Conservation (phyloP, 2,888 invertebrate genomes). For the Oxyscelio sp. region DNA sequence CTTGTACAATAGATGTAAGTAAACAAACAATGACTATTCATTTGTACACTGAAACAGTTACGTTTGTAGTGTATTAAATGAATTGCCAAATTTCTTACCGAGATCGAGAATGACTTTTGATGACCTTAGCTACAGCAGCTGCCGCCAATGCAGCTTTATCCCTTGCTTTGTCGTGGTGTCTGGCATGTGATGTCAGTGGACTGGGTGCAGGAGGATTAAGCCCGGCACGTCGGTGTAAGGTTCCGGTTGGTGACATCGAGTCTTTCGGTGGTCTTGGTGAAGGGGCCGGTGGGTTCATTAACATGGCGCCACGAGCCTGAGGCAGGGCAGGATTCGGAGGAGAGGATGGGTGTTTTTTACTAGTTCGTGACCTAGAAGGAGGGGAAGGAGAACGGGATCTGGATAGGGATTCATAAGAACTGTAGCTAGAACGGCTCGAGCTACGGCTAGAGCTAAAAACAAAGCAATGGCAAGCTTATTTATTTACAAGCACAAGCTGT, state of each 20-base stretch:
- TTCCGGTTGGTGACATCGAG: slow-evolving; percentile 86
- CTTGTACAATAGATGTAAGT: too few species aligned
- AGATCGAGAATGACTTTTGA: slow-evolving; percentile 87
- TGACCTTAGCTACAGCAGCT: slow-evolving; percentile 86
- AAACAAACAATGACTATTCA: too few species aligned
- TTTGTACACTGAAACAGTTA: too few species aligned
- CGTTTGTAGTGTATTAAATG: too few species aligned
- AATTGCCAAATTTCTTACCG: slow-evolving; percentile 83
- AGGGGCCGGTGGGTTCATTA: slow-evolving; percentile 94
- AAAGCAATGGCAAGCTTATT: slow-evolving; percentile 64
- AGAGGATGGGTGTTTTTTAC: slow-evolving; percentile 84
- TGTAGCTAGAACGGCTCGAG: slow-evolving; percentile 89
- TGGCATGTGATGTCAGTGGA: slow-evolving; percentile 83
- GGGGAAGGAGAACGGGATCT: slow-evolving; percentile 89
- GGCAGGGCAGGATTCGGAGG: slow-evolving; percentile 82
- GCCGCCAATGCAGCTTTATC: slow-evolving; percentile 86
- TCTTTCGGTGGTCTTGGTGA: slow-evolving; percentile 89
- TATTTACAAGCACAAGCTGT: slow-evolving; percentile 5
- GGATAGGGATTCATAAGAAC: slow-evolving; percentile 89
- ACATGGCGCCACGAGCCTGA: slow-evolving; percentile 89
- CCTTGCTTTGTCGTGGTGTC: slow-evolving; percentile 84
- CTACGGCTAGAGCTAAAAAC: slow-evolving; percentile 89
- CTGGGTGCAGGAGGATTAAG: slow-evolving; percentile 87
- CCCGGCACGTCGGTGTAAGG: slow-evolving; percentile 86
- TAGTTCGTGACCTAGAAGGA: slow-evolving; percentile 88